Evolutionary conservation across 2,888 invertebrate genomes (phyloP), one percentile per base, ranked within the genome.

Genomic region (Aporophyla lueneburgensis): DNA sequence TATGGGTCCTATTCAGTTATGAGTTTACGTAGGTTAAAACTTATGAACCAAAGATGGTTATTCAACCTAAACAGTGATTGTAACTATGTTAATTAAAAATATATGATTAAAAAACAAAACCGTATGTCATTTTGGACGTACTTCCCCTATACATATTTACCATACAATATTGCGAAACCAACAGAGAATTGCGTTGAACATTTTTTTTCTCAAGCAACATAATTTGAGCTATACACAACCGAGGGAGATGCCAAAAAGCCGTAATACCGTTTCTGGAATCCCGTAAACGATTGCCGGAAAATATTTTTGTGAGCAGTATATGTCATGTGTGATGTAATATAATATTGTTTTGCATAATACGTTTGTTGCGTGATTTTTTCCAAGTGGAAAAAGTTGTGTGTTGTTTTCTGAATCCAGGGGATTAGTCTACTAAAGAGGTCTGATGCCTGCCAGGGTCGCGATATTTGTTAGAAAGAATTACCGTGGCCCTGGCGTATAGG

Each of bases 201-300:
- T 14, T 33, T 33, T 33, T 19, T n/a, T 49, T 21, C 16, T 56
- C 49, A 16, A 9, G 5, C 5, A 49, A 0, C 46, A 16, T 68
- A 56, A 69, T 69, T 69, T 61, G 46, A 80, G 24, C 24, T 7
- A 10, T 68, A 65, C 33, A 62, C 27, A 83, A 78, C 6, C 2
- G 46, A 19, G 10, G 7, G 9, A 27, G 0, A 40, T 33, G 12
- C 12, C 61, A 14, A 54, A 65, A 58, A 49, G 46, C 27, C 40
- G 49, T 51, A 51, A 67, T 58, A 7, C 46, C 19, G 16, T 43
- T 51, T 19, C 19, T 2, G 21, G 40, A 61, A 74, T 74, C 16
- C 61, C n/a, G 21, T 70, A 80, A 74, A 54, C n/a, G 27, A 40
- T 49, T 59, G 53, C 54, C 27, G 46, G 21, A 43, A 59, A 66